Evolutionary conservation across 1,140 invertebrate genomes (phyloP).

Genomic region (Diuraphis noxia): DNA sequence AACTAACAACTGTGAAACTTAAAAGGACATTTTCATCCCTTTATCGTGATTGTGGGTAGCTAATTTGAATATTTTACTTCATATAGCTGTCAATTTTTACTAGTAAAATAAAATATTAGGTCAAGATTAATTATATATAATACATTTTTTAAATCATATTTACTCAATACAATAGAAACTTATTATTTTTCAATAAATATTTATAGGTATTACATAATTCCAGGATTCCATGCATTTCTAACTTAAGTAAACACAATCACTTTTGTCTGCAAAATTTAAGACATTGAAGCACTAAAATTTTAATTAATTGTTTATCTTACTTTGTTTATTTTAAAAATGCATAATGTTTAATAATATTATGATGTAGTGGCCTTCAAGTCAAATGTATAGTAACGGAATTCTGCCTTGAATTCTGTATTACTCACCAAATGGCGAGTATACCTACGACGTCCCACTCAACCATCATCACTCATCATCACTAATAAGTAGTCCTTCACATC

Average conservation of each 20-base stretch:
- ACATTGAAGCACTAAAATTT: conserved; percentile 8
- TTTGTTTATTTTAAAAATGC: conserved; percentile 6
- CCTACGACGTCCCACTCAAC: neutral
- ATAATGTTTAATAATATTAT: neutral
- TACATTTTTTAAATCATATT: neutral
- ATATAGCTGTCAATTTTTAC: neutral
- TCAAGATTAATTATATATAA: conserved; percentile 14
- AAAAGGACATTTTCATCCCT: neutral
- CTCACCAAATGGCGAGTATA: neutral
- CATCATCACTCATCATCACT: too few relatives aligned
- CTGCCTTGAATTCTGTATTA: neutral
- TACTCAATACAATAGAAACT: neutral
- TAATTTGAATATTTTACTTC: neutral
- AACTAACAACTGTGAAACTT: neutral
- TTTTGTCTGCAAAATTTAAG: neutral
- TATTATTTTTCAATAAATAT: conserved; percentile 10
- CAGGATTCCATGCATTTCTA: neutral
- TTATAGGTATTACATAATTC: neutral
- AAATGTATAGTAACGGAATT: neutral
- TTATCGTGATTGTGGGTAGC: neutral
- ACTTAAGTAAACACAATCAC: conserved; percentile 8
- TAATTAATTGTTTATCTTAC: conserved; percentile 11
- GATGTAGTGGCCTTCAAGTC: neutral
- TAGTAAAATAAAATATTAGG: neutral
- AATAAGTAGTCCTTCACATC: neutral